Evolutionary conservation across 1,140 invertebrate species (phyloP).

Genomic region (silkworm (Bombyx mori)): DNA sequence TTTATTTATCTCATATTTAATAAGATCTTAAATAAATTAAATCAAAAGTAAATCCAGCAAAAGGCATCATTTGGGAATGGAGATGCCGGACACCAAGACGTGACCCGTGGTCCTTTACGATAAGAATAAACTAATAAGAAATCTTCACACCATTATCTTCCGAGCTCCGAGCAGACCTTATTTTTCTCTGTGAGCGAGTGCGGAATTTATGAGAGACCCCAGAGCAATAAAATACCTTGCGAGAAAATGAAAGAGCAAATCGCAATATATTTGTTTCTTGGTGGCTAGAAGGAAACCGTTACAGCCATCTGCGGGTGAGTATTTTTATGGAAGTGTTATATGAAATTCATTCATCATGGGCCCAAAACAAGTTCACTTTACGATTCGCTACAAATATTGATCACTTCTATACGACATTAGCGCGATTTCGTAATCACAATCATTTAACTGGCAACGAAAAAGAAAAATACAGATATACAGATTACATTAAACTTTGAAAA

Average conservation of each 20-base stretch:
- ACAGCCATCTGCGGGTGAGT: conserved; percentile 47
- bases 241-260: conserved; percentile 68
- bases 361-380: too few relatives aligned
- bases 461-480: too few relatives aligned
- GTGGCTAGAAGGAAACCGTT: conserved; percentile 54
- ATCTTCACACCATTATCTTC: conserved; percentile 55
- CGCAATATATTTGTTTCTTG: conserved; percentile 65
- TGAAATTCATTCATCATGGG: too few relatives aligned
- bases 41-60: too few relatives aligned
- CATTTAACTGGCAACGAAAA: too few relatives aligned
- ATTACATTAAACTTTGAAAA: too few relatives aligned
- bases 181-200: conserved; percentile 65
- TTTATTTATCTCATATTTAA: too few relatives aligned
- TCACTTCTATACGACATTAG: too few relatives aligned
- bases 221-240: conserved; percentile 69
- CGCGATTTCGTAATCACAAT: too few relatives aligned
- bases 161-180: conserved; percentile 44
- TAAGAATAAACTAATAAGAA: conserved; percentile 54
- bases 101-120: conserved; percentile 21
- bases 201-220: conserved; percentile 64
- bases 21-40: too few relatives aligned
- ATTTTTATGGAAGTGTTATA: conserved; percentile 36
- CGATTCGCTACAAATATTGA: too few relatives aligned
- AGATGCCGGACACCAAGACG: not conserved
- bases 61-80: too few relatives aligned